Percentiles rank a stretch among this genome's conserved stretches.
These are phyloP conservation scores for Pogonocherus hispidulus DNA, from an alignment of 2,888 invertebrate genomes.

Conservation along the genomic window DNA sequence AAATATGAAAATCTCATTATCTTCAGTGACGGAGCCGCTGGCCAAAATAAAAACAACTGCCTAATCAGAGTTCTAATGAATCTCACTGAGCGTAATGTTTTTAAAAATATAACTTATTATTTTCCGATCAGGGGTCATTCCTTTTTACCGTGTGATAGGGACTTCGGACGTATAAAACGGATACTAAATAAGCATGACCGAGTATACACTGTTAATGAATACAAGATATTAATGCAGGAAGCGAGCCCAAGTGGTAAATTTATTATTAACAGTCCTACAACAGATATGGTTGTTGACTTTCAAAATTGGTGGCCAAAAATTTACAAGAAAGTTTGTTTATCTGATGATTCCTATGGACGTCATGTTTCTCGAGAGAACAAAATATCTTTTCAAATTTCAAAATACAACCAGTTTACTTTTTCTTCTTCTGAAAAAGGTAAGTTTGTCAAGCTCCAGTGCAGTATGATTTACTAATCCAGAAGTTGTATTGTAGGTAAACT, in stretches of 20 bases:
- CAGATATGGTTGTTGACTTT: slow-evolving; percentile 28
- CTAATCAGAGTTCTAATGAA: slow-evolving; percentile 42
- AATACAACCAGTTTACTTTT: too few relatives aligned
- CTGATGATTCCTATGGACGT: too few relatives aligned
- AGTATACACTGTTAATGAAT: slow-evolving; percentile 46
- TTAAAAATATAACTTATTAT: slow-evolving; percentile 45
- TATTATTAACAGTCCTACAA: background rate
- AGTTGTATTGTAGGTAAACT: too few relatives aligned
- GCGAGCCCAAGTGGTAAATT: too few relatives aligned
- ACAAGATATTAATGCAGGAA: slow-evolving; percentile 37
- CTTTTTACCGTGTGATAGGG: slow-evolving; percentile 20
- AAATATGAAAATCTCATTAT: slow-evolving; percentile 41
- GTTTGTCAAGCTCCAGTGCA: too few relatives aligned
- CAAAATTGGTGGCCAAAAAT: slow-evolving; percentile 28
- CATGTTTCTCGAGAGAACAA: too few relatives aligned
- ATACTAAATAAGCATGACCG: slow-evolving; percentile 41
- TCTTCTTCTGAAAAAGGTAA: too few relatives aligned
- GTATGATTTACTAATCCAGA: too few relatives aligned
- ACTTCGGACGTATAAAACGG: slow-evolving; percentile 45
- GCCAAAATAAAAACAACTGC: slow-evolving; percentile 47
- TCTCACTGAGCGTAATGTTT: slow-evolving; percentile 35
- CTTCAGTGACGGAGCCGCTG: slow-evolving; percentile 48
- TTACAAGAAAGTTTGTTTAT: too few relatives aligned
- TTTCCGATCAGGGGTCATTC: slow-evolving; percentile 44
- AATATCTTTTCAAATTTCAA: too few relatives aligned